Percentiles rank a stretch among this genome's conserved stretches.
Conservation (phyloP, 2,888 invertebrate species). For the Gasteruption jaculator region DNA sequence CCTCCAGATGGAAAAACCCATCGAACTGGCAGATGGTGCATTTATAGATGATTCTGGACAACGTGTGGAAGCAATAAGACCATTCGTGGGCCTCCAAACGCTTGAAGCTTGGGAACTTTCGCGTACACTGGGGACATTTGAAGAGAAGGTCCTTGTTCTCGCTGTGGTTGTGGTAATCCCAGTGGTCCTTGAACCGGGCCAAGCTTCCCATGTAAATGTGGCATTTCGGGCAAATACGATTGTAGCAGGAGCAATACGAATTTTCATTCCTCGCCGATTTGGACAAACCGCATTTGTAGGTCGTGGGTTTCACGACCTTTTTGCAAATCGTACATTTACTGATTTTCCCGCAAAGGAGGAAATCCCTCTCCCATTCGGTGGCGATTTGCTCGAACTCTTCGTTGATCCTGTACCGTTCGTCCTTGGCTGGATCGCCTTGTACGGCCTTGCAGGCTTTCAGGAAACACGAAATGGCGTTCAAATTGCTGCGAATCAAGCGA, state of each 20-base stretch:
- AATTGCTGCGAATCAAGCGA: too few relatives aligned
- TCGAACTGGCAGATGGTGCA: conserved; percentile 41
- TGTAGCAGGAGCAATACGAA: conserved; percentile 38
- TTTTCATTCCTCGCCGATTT: conserved; percentile 24
- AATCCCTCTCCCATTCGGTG: too few relatives aligned
- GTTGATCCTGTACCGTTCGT: too few relatives aligned
- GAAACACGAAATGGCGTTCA: too few relatives aligned
- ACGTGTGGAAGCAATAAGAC: conserved; percentile 51
- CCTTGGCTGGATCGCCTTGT: too few relatives aligned
- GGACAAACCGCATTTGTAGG: conserved; percentile 38
- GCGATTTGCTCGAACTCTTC: too few relatives aligned
- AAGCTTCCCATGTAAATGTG: conserved; percentile 33
- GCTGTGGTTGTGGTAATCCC: conserved; percentile 63
- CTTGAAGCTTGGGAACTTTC: conserved; percentile 50
- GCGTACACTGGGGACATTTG: conserved; percentile 68
- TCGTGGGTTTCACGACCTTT: conserved; percentile 30
- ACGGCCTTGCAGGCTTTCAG: too few relatives aligned
- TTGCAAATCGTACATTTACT: conserved; percentile 31
- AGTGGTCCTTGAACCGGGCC: conserved; percentile 52
- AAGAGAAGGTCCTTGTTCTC: too few relatives aligned
- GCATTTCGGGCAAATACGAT: conserved; percentile 38
- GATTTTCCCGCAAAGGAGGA: too few relatives aligned
- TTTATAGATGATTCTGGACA: conserved; percentile 31
- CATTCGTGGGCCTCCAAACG: conserved; percentile 56
- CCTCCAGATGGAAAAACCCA: conserved; percentile 40